phyloP scores from a whole-genome alignment of 2,888 invertebrate genomes.

The Napeogenes inachia region DNA sequence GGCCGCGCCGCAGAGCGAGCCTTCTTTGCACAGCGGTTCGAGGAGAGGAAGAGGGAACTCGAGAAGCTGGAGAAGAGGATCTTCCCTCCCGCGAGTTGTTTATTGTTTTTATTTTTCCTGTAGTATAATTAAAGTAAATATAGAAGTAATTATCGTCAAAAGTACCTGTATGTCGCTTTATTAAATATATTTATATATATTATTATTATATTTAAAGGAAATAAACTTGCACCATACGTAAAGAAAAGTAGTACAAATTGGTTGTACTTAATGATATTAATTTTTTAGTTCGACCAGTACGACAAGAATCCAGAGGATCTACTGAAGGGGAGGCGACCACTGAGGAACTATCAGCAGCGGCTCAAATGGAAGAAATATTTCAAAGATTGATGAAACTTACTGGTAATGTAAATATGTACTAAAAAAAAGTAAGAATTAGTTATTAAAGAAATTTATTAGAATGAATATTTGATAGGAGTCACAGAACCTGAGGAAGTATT shows the following conservation, averaged over 20 bases:
- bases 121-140: too few relatives aligned
- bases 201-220: too few relatives aligned
- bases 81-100: conserved; percentile 77
- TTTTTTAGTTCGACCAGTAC: conserved; percentile 57
- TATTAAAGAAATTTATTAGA: background rate
- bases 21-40: conserved; percentile 83
- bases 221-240: too few relatives aligned
- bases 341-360: conserved; percentile 57
- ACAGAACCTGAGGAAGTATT: conserved; percentile 86
- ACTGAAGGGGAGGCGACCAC: conserved; percentile 62
- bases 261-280: background rate
- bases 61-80: conserved; percentile 87
- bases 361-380: conserved; percentile 81
- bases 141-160: too few relatives aligned
- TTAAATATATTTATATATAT: too few relatives aligned
- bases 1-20: conserved; percentile 80
- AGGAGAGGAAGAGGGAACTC: conserved; percentile 83
- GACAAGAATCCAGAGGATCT: conserved; percentile 79
- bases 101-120: background rate
- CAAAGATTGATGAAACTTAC: conserved; percentile 86
- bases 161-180: too few relatives aligned
- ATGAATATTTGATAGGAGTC: conserved; percentile 71
- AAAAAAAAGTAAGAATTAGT: too few relatives aligned
- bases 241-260: too few relatives aligned
- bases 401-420: conserved; percentile 53